phyloP scores from a whole-genome alignment of 2,888 invertebrate genomes.

The Drosophila mulleri region DNA sequence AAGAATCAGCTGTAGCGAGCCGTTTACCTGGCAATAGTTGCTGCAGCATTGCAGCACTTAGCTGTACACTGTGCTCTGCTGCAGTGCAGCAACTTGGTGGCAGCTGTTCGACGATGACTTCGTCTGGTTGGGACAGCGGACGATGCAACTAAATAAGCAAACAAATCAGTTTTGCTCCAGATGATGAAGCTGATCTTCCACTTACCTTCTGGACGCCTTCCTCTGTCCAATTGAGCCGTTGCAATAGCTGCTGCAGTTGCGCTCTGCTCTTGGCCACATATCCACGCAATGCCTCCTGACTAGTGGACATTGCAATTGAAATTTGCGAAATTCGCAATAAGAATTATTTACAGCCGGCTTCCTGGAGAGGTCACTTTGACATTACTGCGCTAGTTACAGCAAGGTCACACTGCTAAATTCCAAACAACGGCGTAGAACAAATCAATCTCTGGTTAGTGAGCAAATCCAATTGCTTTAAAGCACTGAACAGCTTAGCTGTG shows the following conservation, averaged over 20 bases:
- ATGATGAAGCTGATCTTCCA: not conserved
- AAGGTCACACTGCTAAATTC: slow-evolving; percentile 26
- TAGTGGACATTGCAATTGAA: not conserved
- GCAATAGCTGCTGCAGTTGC: slow-evolving; percentile 62
- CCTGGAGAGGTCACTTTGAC: not conserved
- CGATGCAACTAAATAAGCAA: slow-evolving; percentile 20
- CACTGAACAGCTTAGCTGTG: not conserved
- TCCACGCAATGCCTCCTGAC: slow-evolving; percentile 37
- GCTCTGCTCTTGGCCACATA: slow-evolving; percentile 44
- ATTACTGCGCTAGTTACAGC: not conserved
- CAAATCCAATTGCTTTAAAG: not conserved
- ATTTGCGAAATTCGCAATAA: not conserved
- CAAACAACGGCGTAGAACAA: too few relatives aligned
- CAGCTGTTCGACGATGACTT: not conserved
- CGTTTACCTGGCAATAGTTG: slow-evolving; percentile 41
- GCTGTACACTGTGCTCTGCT: slow-evolving; percentile 32
- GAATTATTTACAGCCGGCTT: not conserved
- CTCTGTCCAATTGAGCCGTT: slow-evolving; percentile 72
- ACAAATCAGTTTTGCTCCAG: not conserved
- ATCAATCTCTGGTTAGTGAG: too few relatives aligned
- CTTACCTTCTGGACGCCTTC: slow-evolving; percentile 61
- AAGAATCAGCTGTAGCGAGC: slow-evolving; percentile 36
- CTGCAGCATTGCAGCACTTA: slow-evolving; percentile 23
- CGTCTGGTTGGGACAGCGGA: not conserved
- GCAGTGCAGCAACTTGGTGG: slow-evolving; percentile 26